phyloP scores from a whole-genome alignment of 2,797 vertebrate species.

The Tympanoctomys barrerae region DNA sequence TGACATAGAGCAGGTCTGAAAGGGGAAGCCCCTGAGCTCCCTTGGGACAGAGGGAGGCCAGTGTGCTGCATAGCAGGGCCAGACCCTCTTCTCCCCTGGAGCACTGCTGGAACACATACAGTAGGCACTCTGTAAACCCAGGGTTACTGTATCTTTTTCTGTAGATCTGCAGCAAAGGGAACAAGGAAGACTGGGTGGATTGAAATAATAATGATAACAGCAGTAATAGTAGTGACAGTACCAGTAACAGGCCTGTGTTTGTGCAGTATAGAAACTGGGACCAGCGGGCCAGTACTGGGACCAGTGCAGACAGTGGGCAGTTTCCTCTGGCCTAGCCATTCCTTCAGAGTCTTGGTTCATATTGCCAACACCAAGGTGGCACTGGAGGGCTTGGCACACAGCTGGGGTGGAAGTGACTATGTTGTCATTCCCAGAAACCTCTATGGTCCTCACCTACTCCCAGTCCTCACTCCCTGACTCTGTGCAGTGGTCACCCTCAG shows the following conservation, averaged over 20 bases:
- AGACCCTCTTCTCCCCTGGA: neutral
- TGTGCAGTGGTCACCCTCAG: neutral
- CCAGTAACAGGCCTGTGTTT: neutral
- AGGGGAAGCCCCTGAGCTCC: neutral
- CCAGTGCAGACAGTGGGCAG: neutral
- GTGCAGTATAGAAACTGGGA: neutral
- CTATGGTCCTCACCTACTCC: neutral
- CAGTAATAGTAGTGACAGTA: neutral
- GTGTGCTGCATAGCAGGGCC: neutral
- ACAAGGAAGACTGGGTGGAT: neutral
- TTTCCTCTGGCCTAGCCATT: neutral
- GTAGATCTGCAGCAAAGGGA: neutral
- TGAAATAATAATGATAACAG: neutral
- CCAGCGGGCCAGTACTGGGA: neutral
- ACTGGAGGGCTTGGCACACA: neutral
- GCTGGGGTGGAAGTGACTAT: conserved; percentile 1
- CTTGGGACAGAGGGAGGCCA: neutral
- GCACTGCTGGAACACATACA: rapidly evolving
- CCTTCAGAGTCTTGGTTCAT: neutral
- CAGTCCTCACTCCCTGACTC: neutral
- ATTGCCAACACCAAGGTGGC: conserved; percentile 18
- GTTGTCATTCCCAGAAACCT: neutral
- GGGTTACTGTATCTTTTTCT: neutral
- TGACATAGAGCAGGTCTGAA: neutral
- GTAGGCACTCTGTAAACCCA: neutral